These are phyloP conservation scores for Cephalopachus bancanus DNA, from an alignment of 2,797 vertebrate genomes.

Conservation along the genomic window DNA sequence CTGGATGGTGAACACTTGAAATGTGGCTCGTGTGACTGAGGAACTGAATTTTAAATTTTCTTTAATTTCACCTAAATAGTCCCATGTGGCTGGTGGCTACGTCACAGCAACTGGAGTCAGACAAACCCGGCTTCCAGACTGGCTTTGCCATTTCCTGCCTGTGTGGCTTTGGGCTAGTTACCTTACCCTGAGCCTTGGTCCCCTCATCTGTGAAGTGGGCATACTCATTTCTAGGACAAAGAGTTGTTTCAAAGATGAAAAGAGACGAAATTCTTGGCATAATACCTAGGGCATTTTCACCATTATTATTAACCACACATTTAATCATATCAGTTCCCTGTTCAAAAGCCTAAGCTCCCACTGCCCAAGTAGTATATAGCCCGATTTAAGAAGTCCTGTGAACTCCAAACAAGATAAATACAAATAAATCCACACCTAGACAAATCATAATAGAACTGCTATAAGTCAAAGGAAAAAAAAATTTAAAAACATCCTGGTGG, in stretches of 20 bases:
- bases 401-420: neutral
- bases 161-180: neutral
- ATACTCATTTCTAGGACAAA: neutral
- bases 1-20: neutral
- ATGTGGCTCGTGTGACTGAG: neutral
- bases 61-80: neutral
- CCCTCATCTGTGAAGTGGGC: neutral
- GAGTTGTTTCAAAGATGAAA: neutral
- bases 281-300: rapidly evolving
- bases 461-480: neutral
- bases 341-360: neutral
- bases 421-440: neutral
- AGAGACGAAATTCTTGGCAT: neutral
- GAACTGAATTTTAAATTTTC: neutral
- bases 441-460: neutral
- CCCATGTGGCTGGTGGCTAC: rapidly evolving
- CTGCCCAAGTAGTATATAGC: too few species aligned
- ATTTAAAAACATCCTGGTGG: neutral
- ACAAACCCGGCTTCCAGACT: neutral
- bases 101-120: neutral
- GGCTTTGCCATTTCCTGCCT: neutral
- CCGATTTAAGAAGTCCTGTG: neutral
- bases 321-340: rapidly evolving
- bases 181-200: neutral
- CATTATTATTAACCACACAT: rapidly evolving